Percentiles rank a stretch among this genome's conserved stretches.
These are phyloP conservation scores for Mus minutoides DNA, from an alignment of 2,797 vertebrate genomes.

Conservation along the genomic window DNA sequence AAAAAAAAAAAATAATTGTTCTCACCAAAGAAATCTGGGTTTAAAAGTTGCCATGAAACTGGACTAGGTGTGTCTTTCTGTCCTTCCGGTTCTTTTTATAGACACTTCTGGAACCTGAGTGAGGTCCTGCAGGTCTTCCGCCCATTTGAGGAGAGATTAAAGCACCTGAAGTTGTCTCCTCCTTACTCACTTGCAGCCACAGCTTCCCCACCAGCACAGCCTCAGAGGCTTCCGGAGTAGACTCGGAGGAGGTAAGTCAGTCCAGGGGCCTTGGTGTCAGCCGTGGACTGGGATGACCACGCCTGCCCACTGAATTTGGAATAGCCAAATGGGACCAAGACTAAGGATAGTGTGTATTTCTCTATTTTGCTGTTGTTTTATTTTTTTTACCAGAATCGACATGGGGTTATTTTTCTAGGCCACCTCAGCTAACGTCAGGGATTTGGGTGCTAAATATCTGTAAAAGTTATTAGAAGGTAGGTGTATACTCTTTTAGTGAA, in stretches of 20 bases:
- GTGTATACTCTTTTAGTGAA: slow-evolving; percentile 18
- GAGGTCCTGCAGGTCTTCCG: slow-evolving; percentile 67
- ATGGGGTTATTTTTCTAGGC: not conserved
- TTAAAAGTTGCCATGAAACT: slow-evolving; percentile 67
- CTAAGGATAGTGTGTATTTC: not conserved
- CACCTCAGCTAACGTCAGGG: not conserved
- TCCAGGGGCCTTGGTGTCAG: not conserved
- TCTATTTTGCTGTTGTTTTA: not conserved
- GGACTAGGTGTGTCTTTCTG: slow-evolving; percentile 80
- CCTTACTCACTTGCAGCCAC: slow-evolving; percentile 72
- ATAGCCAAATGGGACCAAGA: not conserved
- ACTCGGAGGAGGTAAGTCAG: slow-evolving; percentile 74
- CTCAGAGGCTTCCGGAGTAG: slow-evolving; percentile 42
- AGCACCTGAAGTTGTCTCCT: slow-evolving; percentile 61
- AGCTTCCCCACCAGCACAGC: slow-evolving; percentile 15
- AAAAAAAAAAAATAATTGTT: slow-evolving; percentile 45
- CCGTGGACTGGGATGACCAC: not conserved
- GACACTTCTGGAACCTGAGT: slow-evolving; percentile 65
- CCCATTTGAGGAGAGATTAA: slow-evolving; percentile 79
- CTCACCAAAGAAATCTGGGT: slow-evolving; percentile 54
- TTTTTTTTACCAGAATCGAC: not conserved
- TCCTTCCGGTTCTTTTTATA: slow-evolving; percentile 80
- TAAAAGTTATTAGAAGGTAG: slow-evolving; percentile 23
- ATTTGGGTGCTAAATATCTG: slow-evolving; percentile 5
- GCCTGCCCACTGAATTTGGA: not conserved